Base-by-base conservation (phyloP, 2,113 vertebrate genomes). In the Pan troglodytes region DNA sequence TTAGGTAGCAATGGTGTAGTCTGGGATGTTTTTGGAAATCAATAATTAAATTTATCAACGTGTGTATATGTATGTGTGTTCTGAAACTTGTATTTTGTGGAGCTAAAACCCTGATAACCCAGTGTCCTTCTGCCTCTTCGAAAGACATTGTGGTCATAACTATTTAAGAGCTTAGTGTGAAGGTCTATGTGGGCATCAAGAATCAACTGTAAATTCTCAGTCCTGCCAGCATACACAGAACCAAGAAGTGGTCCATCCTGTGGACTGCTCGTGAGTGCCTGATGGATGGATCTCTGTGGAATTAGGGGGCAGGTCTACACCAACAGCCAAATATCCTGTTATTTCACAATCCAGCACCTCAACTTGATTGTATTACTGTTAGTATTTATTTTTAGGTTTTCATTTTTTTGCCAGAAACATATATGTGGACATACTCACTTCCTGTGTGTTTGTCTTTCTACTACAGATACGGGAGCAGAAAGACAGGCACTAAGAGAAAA, bases 381-480 rank as follows among this genome's bases (percentile, higher is more conserved):
- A 82, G 48, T 45, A n/a, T 70, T 72, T 67, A 45, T 55, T 79
- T 82, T 64, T 94, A 76, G 61, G 18, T 20, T 59, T 92, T 85
- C 2, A 8, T 12, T 48, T 22, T 82, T 80, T 57, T 55, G 6
- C 35, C n/a, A 43, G 32, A 70, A 87, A 23, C 30, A 1, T 59
- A 6, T 55, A 14, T 35, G 0, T 88, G 27, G 18, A 38, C 32
- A 48, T 95, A 95, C 40, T 96, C 25, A 90, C 13, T 72, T 93
- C 80, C 10, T 92, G 9, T 90, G 23, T 88, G 76, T 80, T 79
- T 75, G 92, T 94, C 93, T 98, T 98, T 79, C 94, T 79, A 70
- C 93, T 96, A 23, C 98, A 99, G 99, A 99, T 98, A 99, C 99
- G 11, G 99, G 99, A 98, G 99, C 99, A 73, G 99, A 99, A 99